Evolutionary conservation across 2,797 vertebrate species (phyloP).

Genomic region (Argya squamiceps): DNA sequence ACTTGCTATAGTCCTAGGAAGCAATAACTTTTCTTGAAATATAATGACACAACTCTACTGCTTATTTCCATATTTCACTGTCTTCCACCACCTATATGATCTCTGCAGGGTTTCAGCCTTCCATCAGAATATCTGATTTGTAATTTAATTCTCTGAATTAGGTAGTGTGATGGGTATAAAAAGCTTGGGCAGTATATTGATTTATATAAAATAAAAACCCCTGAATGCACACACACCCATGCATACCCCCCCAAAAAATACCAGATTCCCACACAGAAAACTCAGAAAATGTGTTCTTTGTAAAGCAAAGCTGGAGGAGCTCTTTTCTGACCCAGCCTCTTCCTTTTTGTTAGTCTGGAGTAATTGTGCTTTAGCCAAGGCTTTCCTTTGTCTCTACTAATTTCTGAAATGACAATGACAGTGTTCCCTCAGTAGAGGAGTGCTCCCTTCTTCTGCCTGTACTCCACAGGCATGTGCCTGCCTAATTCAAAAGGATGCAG

Average conservation of each 20-base stretch:
- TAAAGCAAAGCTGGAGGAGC: background rate
- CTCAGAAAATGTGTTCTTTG: background rate
- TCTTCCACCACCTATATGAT: fast-evolving
- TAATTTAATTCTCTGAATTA: background rate
- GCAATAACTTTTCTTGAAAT: background rate
- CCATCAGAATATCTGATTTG: background rate
- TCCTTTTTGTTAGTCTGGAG: background rate
- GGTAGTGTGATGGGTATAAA: background rate
- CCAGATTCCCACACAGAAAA: background rate
- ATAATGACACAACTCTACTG: fast-evolving
- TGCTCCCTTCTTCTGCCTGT: background rate
- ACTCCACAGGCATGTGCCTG: background rate
- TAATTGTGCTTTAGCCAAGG: background rate
- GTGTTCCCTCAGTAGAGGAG: background rate
- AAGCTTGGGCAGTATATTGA: background rate
- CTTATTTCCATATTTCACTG: background rate
- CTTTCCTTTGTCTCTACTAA: background rate
- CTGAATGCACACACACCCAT: fast-evolving
- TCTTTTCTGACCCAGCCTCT: background rate
- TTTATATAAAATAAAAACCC: background rate
- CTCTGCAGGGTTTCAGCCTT: background rate
- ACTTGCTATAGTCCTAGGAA: background rate
- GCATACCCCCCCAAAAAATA: fast-evolving
- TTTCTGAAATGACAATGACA: background rate
- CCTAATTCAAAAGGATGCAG: background rate